Evolutionary conservation across 1,140 invertebrate species (phyloP).

Genomic region (Sogatella furcifera): DNA sequence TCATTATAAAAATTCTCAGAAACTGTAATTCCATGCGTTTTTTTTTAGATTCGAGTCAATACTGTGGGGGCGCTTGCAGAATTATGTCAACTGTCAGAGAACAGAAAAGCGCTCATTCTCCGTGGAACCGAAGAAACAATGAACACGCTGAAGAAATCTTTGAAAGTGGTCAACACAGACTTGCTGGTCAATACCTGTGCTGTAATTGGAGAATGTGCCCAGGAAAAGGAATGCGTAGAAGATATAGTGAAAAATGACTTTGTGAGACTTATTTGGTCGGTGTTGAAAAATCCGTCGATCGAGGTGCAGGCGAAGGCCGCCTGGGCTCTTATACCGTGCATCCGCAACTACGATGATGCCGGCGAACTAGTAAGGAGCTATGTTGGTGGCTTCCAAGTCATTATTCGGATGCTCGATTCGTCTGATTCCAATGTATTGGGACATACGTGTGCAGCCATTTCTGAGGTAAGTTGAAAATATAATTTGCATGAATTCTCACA

Average conservation of each 20-base stretch:
- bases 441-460: constrained; percentile 78
- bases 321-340: constrained; percentile 80
- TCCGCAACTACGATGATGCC: constrained; percentile 76
- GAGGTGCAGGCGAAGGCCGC: constrained; percentile 80
- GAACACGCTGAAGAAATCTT: neutral
- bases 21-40: too few species aligned
- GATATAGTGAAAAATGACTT: constrained; percentile 80
- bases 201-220: constrained; percentile 68
- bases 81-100: neutral
- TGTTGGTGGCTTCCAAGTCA: constrained; percentile 81
- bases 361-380: constrained; percentile 85
- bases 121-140: neutral
- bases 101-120: neutral
- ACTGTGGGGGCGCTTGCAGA: neutral
- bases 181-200: constrained; percentile 73
- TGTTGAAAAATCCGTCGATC: constrained; percentile 71
- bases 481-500: neutral
- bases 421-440: constrained; percentile 66
- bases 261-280: constrained; percentile 81
- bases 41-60: neutral
- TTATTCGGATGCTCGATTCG: constrained; percentile 74
- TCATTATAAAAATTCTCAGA: too few species aligned
- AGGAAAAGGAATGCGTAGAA: constrained; percentile 55
- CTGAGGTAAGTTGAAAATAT: constrained; percentile 61
- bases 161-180: neutral